Evolutionary conservation across 2,113 vertebrate species (phyloP).

Genomic region (Hyperoodon ampullatus): DNA sequence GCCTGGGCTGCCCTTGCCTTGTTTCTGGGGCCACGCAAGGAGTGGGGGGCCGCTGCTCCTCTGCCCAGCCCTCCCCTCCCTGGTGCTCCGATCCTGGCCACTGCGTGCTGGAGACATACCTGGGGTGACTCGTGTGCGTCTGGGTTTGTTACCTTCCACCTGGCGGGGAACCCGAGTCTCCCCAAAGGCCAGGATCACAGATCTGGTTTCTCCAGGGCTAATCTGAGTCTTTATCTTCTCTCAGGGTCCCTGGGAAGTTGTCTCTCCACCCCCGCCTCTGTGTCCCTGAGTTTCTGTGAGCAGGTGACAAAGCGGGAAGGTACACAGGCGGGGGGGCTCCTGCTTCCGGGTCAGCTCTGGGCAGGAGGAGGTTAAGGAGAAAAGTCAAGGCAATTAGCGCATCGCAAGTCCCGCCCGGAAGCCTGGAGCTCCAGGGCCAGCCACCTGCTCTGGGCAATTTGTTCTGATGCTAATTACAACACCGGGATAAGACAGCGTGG

Average conservation of each 20-base stretch:
- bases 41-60: neutral
- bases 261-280: neutral
- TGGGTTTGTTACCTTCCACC: neutral
- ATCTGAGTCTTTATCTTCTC: neutral
- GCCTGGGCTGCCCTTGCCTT: neutral
- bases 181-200: neutral
- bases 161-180: neutral
- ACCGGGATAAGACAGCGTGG: neutral
- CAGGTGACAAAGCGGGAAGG: neutral
- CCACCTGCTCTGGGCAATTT: neutral
- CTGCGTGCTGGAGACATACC: neutral
- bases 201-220: neutral
- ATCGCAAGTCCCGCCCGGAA: accelerated
- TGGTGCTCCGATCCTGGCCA: neutral
- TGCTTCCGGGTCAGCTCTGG: accelerated
- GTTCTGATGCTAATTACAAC: neutral
- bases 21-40: accelerated
- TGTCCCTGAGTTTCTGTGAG: neutral
- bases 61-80: neutral
- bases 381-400: neutral
- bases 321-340: neutral
- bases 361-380: neutral
- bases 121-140: neutral
- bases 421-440: accelerated
- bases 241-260: neutral